phyloP scores from a whole-genome alignment of 2,888 invertebrate genomes.

The Synanthedon vespiformis region DNA sequence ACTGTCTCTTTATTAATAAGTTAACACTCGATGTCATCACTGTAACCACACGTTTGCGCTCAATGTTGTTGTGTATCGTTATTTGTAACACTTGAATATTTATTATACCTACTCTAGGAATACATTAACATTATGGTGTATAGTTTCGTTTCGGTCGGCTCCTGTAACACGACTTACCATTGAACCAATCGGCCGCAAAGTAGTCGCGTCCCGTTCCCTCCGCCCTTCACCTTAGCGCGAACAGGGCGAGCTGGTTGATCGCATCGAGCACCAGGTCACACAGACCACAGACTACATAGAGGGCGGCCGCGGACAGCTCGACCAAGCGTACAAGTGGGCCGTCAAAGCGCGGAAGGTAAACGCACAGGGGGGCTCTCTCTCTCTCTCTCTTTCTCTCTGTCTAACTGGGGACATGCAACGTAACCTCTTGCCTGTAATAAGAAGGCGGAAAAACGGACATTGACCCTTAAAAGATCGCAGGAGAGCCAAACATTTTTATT shows the following conservation, averaged over 20 bases:
- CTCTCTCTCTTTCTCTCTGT: too few relatives aligned
- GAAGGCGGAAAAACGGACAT: too few relatives aligned
- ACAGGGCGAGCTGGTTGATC: slow-evolving; percentile 94
- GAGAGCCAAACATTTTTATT: too few relatives aligned
- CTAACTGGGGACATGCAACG: too few relatives aligned
- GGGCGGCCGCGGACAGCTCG: slow-evolving; percentile 82
- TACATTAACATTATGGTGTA: slow-evolving; percentile 33
- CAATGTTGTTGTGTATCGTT: slow-evolving; percentile 8
- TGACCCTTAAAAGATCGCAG: too few relatives aligned
- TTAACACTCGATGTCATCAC: slow-evolving; percentile 28
- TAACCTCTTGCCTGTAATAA: too few relatives aligned
- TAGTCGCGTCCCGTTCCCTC: slow-evolving; percentile 36
- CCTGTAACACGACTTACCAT: slow-evolving; percentile 40
- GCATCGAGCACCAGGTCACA: slow-evolving; percentile 93
- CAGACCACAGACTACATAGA: slow-evolving; percentile 88
- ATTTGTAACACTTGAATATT: too few relatives aligned
- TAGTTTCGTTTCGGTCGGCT: slow-evolving; percentile 37
- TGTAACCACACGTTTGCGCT: slow-evolving; percentile 22
- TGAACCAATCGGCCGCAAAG: slow-evolving; percentile 61
- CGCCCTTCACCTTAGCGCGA: slow-evolving; percentile 50
- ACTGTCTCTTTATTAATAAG: slow-evolving; percentile 11
- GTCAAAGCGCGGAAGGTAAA: slow-evolving; percentile 90
- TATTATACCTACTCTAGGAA: slow-evolving; percentile 17
- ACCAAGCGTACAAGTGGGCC: slow-evolving; percentile 84
- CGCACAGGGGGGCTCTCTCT: neutral